Evolutionary conservation across 2,888 invertebrate genomes (phyloP), one percentile per base, ranked within the genome.

Genomic region (Xylota sylvarum): DNA sequence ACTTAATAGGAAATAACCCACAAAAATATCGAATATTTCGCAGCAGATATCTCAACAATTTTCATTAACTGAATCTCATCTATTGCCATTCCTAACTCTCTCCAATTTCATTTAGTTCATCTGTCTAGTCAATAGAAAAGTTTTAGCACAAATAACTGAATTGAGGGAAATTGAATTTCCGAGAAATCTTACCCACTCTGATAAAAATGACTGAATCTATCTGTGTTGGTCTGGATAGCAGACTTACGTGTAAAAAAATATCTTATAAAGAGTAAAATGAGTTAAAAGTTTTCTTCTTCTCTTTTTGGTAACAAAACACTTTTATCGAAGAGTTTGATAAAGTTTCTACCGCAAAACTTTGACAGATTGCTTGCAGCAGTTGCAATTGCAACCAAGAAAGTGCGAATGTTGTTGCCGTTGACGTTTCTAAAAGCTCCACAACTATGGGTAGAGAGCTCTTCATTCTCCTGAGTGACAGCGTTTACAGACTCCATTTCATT

Each of bases 321-420:
- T 35, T 27, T 37, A 5, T 14, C 23, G 10, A 14, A 6, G 9
- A 40, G 5, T 37, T 17, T 1, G 67, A 14, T 1, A 70, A 70
- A 70, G 43, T 70, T 70, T 70, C 32, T 23, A 50, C 74, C 55
- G 19, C 60, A 40, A 27, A 73, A 74, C 74, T 64, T 64, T 74
- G 73, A 50, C 37, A 50, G 23, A 19, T 65, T 10, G 12, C 43
- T n/a, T 14, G 48, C 48, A 64, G 48, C 14, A 48, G 32, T 6
- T 6, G 32, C 17, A 5, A 3, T 1, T 23, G 30, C 14, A 37
- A 32, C 12, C 19, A 19, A 35, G 2, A 48, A 40, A 37, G 48
- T 58, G 60, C 14, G 40, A 19, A n/a, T 14, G 19, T 67, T 50
- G 40, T 62, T 46, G 50, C 40, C 50, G 23, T 23, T 10, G 48